Evolutionary conservation across 37 sponge, comb jelly and placozoan genomes (phyloP), one percentile per base, ranked within the genome.

Genomic region (Spongia lamella): DNA sequence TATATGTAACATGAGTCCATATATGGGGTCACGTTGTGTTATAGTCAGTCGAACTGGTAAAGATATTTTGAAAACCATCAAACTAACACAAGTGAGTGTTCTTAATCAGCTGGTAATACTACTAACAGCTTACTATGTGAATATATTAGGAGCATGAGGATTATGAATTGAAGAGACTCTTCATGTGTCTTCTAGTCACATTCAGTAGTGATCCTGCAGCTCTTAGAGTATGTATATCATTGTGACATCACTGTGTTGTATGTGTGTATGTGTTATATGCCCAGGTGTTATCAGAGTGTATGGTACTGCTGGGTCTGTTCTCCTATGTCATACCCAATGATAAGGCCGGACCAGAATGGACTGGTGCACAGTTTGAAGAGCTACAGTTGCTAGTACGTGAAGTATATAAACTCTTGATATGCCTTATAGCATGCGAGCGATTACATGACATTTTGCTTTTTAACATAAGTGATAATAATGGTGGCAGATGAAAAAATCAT

Each of bases 281-380:
- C n/a, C 73, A 92, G 92, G 75, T 91, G 33, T 73, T 98, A 74
- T 68, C 78, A 22, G 58, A 77, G 20, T 66, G 78, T 77, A 87
- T 72, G 56, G 70, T 89, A 7, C 70, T 95, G 27, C 75, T 85
- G 35, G 66, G 83, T 2, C 86, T 98, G 49, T 84, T 98, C 59
- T 95, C 94, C 16, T 98, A 84, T 72, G 95, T 95, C 31, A 64
- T 78, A 29, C 83, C 85, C 53, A 96, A 96, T 51, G 96, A 92
- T 62, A 89, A 83, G 47, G 80, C 85, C 38, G 76, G 78, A 22
- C 77, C 75, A 29, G 68, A 69, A 35, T 98, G 96, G 96, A 90
- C 82, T 15, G 50, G 76, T 20, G 96, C 96, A 37, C 99, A 98
- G 78, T 98, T 89, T 82, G 99, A 98, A 53, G 99, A 98, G 74